Evolutionary conservation across 1,140 invertebrate genomes (phyloP).

Genomic region (Diorhabda elongata): DNA sequence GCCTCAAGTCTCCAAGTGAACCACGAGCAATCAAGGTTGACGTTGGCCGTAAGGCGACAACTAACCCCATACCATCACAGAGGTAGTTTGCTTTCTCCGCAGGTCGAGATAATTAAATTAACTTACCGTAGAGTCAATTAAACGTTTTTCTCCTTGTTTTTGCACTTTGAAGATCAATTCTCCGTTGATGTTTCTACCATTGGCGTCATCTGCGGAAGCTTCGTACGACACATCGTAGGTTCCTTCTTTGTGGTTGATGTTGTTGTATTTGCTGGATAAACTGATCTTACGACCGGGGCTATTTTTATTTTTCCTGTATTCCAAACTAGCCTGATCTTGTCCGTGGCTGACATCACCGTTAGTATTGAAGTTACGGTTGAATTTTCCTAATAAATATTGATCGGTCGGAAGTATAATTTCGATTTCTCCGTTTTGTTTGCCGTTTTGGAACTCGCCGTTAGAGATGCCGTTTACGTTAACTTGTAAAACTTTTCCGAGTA

Average conservation of each 20-base stretch:
- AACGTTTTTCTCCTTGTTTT: constrained; percentile 45
- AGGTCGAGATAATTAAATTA: not conserved
- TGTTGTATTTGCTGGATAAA: constrained; percentile 39
- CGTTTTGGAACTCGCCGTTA: constrained; percentile 44
- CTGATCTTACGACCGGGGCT: constrained; percentile 48
- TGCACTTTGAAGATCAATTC: constrained; percentile 44
- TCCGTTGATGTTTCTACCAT: constrained; percentile 48
- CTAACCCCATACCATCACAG: no score
- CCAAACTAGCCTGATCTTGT: constrained; percentile 48
- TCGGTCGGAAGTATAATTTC: constrained; percentile 57
- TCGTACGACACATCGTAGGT: constrained; percentile 45
- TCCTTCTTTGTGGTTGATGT: constrained; percentile 47
- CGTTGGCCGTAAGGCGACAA: no score
- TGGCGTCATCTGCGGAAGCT: constrained; percentile 34
- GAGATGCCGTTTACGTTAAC: constrained; percentile 52
- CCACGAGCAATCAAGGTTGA: not conserved
- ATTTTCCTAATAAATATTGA: constrained; percentile 51
- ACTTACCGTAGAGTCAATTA: constrained; percentile 45
- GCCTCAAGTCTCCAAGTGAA: not conserved
- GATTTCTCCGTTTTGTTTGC: constrained; percentile 47
- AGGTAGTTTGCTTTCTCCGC: no score
- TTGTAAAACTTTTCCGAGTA: constrained; percentile 54
- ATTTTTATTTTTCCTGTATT: constrained; percentile 53
- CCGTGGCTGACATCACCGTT: constrained; percentile 49
- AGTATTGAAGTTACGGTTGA: constrained; percentile 43